Evolutionary conservation across 1,140 invertebrate genomes (phyloP).

Genomic region (Trichonephila clavata): DNA sequence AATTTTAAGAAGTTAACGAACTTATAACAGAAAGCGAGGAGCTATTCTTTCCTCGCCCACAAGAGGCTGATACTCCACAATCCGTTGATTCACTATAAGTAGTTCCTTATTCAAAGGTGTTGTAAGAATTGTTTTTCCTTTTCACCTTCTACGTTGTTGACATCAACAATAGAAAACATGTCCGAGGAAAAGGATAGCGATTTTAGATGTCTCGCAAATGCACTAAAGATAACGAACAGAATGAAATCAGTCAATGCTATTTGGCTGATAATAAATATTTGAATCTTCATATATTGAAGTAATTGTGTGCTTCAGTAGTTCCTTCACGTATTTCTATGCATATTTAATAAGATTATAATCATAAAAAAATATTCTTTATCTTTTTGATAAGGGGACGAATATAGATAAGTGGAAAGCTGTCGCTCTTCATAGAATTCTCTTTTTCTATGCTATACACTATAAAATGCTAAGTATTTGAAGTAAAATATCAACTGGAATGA

Average conservation of each 20-base stretch:
- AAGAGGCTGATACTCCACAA: neutral
- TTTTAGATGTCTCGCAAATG: neutral
- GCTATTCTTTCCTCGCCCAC: neutral
- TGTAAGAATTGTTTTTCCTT: neutral
- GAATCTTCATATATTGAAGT: no score
- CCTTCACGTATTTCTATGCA: neutral
- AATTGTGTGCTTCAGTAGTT: neutral
- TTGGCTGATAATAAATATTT: neutral
- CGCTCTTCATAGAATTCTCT: no score
- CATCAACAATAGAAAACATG: neutral
- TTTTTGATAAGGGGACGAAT: no score
- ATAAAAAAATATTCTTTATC: neutral
- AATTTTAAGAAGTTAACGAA: constrained; percentile 16
- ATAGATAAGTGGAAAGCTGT: no score
- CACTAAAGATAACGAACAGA: neutral
- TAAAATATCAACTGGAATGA: no score
- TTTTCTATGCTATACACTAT: no score
- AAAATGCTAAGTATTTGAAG: no score
- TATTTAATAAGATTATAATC: neutral
- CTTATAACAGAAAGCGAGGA: neutral
- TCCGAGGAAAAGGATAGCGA: neutral
- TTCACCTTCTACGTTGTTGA: neutral
- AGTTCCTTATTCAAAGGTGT: neutral
- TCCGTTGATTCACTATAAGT: neutral
- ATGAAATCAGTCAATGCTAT: neutral